Conservation (phyloP, 2,113 vertebrate genomes). For the Leucopsar rothschildi region DNA sequence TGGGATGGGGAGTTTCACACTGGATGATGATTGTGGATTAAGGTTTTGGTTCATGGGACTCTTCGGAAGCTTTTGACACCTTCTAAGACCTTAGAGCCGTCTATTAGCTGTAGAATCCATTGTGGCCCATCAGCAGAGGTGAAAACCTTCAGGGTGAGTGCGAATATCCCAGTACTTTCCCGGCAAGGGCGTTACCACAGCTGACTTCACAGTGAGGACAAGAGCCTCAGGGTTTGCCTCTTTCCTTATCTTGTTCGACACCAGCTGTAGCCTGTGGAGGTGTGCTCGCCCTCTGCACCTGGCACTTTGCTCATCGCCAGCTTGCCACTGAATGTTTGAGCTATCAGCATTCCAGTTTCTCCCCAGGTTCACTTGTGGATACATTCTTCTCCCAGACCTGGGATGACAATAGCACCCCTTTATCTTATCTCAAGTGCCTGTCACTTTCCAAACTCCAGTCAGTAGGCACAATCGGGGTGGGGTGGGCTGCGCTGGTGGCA, state of each 20-base stretch:
- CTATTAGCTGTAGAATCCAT: neutral
- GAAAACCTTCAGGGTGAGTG: neutral
- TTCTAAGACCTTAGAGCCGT: too few species aligned
- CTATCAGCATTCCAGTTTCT: neutral
- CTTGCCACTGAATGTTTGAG: neutral
- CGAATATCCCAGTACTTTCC: neutral
- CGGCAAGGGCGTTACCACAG: neutral
- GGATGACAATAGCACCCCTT: neutral
- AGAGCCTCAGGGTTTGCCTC: neutral
- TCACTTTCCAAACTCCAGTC: neutral
- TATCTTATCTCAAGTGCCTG: neutral
- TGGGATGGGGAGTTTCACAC: neutral
- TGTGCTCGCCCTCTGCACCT: neutral
- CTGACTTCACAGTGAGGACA: neutral
- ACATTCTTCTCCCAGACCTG: neutral
- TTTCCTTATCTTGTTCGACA: neutral
- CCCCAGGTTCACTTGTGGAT: neutral
- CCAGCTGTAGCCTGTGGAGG: neutral
- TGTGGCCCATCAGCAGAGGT: neutral
- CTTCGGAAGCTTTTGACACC: neutral
- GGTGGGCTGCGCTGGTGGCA: neutral
- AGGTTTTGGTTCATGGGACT: neutral
- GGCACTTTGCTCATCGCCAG: neutral
- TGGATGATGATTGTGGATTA: neutral
- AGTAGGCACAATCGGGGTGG: neutral